Evolutionary conservation across 2,797 vertebrate species (phyloP).

Genomic region (Rhinatrema bivittatum): DNA sequence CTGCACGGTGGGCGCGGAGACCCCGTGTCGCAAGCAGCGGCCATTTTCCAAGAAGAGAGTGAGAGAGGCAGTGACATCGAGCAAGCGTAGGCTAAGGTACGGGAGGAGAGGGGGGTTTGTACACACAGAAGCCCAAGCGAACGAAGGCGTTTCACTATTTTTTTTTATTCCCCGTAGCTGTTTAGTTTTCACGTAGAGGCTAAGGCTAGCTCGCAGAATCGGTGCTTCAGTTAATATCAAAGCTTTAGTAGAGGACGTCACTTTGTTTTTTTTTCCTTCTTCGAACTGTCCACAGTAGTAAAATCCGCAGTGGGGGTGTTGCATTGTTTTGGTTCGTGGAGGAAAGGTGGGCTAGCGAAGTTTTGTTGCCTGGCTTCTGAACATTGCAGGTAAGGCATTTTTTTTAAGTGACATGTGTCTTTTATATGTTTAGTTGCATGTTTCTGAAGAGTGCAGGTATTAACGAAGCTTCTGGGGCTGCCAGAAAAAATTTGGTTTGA

Average conservation of each 20-base stretch:
- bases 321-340: slow-evolving; percentile 83
- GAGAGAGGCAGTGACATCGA: slow-evolving; percentile 83
- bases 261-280: slow-evolving; percentile 14
- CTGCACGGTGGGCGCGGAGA: slow-evolving; percentile 67
- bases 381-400: slow-evolving; percentile 85
- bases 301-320: slow-evolving; percentile 76
- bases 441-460: too few species aligned
- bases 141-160: slow-evolving; percentile 38
- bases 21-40: slow-evolving; percentile 83
- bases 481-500: too few species aligned
- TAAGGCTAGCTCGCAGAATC: too few species aligned
- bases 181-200: too few species aligned
- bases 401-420: too few species aligned
- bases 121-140: slow-evolving; percentile 38
- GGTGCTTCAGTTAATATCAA: too few species aligned
- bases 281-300: slow-evolving; percentile 27
- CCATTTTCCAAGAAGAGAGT: slow-evolving; percentile 99
- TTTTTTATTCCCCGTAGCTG: too few species aligned
- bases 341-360: slow-evolving; percentile 57
- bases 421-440: too few species aligned
- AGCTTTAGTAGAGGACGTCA: too few species aligned
- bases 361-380: slow-evolving; percentile 69
- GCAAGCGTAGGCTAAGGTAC: slow-evolving; percentile 58
- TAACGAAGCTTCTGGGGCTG: too few species aligned
- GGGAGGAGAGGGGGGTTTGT: slow-evolving; percentile 37